Percentiles rank a stretch among this genome's conserved stretches.
Evolutionary conservation across 2,888 invertebrate genomes (phyloP).

Genomic region (Andrena chrysosceles): DNA sequence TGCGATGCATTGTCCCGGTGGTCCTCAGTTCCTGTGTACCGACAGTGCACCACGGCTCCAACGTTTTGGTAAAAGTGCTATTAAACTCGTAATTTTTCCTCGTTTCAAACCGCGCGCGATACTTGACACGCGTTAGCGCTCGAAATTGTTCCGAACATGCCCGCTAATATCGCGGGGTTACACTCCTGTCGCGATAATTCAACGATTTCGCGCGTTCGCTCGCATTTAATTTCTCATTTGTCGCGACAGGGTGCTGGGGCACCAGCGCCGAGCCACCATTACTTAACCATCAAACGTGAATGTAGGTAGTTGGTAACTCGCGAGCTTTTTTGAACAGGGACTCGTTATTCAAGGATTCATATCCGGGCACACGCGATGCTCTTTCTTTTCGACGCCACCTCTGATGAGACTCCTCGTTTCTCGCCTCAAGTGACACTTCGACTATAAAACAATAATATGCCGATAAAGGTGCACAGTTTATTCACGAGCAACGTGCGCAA

Average conservation of each 20-base stretch:
- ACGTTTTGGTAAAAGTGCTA: constrained; percentile 1
- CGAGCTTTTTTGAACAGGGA: constrained; percentile 13
- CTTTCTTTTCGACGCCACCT: not conserved
- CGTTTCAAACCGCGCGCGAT: not conserved
- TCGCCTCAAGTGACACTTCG: not conserved
- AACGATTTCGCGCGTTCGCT: constrained; percentile 30
- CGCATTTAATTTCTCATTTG: constrained; percentile 55
- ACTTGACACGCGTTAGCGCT: constrained; percentile 24
- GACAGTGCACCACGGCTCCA: not conserved
- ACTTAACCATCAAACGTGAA: constrained; percentile 46
- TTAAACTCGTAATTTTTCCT: constrained; percentile 7
- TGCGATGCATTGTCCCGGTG: not conserved
- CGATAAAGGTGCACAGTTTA: not conserved
- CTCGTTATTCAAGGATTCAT: constrained; percentile 53
- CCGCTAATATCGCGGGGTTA: constrained; percentile 40
- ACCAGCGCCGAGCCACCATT: constrained; percentile 20
- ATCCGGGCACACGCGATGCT: not conserved
- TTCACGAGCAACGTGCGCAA: not conserved
- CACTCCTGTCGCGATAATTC: constrained; percentile 37
- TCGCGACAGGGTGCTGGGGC: constrained; percentile 43
- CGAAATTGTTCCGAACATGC: constrained; percentile 39
- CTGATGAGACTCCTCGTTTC: not conserved
- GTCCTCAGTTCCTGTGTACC: not conserved
- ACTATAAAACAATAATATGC: not conserved
- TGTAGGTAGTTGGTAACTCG: constrained; percentile 42